Evolutionary conservation across 2,113 vertebrate genomes (phyloP).

Genomic region (Sander vitreus): DNA sequence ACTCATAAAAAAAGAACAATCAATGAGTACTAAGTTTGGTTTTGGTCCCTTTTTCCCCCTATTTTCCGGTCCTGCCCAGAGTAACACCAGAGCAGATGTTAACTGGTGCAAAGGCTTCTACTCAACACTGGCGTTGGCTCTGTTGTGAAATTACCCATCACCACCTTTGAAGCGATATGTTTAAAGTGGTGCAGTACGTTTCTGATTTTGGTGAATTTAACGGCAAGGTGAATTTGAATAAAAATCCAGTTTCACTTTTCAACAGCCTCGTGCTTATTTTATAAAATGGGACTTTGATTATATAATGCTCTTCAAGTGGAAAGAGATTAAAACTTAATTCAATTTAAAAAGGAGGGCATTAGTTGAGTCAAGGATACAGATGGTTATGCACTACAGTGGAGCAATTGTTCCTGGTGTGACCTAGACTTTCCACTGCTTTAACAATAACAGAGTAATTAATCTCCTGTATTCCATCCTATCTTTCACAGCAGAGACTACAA

Average conservation of each 20-base stretch:
- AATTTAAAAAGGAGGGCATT: slow-evolving; percentile 28
- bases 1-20: slow-evolving; percentile 49
- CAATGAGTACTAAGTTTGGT: slow-evolving; percentile 25
- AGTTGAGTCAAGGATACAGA: slow-evolving; percentile 36
- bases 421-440: slow-evolving; percentile 69
- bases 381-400: slow-evolving; percentile 24
- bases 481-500: slow-evolving; percentile 40
- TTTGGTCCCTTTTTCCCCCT: slow-evolving; percentile 5
- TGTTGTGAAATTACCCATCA: slow-evolving; percentile 12
- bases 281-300: slow-evolving; percentile 37
- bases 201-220: slow-evolving; percentile 13
- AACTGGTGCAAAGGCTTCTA: slow-evolving; percentile 8
- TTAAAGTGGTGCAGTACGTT: slow-evolving; percentile 7
- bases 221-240: neutral
- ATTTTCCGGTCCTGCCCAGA: neutral
- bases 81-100: slow-evolving; percentile 47
- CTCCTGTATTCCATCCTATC: slow-evolving; percentile 69
- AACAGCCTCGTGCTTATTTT: neutral
- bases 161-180: neutral
- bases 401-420: slow-evolving; percentile 44
- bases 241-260: slow-evolving; percentile 27
- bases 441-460: slow-evolving; percentile 75
- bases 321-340: slow-evolving; percentile 37
- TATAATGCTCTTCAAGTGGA: slow-evolving; percentile 36
- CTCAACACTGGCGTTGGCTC: neutral